Evolutionary conservation across 2,113 vertebrate genomes (phyloP).

Genomic region (Tachysurus fulvidraco): DNA sequence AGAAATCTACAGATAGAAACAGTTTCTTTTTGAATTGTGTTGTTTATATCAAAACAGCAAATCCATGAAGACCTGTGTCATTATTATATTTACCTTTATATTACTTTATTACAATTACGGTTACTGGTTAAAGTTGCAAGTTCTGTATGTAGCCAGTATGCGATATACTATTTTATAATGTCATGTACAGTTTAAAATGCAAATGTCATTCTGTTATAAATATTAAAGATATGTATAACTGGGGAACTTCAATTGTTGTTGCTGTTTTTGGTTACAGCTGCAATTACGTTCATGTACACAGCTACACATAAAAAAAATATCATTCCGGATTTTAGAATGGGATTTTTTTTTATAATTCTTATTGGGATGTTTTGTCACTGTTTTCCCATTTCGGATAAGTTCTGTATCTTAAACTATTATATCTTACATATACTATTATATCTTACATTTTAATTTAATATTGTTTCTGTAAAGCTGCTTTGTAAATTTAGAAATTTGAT

Average conservation of each 20-base stretch:
- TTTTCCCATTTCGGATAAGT: no score
- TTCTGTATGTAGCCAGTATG: neutral
- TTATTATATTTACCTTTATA: neutral
- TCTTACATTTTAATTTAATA: no score
- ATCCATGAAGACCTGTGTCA: neutral
- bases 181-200: constrained; percentile 2
- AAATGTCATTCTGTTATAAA: neutral
- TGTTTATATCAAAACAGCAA: neutral
- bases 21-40: neutral
- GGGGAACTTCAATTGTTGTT: neutral
- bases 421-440: no score
- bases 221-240: constrained; percentile 1
- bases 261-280: neutral
- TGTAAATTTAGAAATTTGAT: neutral
- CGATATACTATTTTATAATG: constrained; percentile 9
- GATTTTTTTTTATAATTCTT: neutral
- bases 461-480: neutral
- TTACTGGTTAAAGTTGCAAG: neutral
- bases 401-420: no score
- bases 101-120: neutral
- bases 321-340: neutral
- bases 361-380: no score
- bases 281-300: neutral
- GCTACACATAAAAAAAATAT: neutral
- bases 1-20: neutral